Evolutionary conservation across 2,113 vertebrate species (phyloP).

Genomic region (Acinonyx jubatus): DNA sequence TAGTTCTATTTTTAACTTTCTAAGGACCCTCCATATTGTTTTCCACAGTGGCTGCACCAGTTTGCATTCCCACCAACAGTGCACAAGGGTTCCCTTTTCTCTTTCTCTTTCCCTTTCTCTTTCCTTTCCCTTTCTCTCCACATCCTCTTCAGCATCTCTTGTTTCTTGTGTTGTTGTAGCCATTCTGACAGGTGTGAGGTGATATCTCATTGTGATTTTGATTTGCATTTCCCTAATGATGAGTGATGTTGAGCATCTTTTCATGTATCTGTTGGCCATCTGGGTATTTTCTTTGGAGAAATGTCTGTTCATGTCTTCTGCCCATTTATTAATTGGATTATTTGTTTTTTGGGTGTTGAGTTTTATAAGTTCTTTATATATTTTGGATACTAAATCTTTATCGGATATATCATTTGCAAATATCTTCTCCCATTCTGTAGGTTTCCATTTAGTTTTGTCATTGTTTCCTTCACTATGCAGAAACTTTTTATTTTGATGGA

Average conservation of each 20-base stretch:
- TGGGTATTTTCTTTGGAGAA: background rate
- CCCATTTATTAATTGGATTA: background rate
- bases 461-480: background rate
- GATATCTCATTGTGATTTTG: background rate
- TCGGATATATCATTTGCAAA: background rate
- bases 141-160: background rate
- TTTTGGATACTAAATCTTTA: background rate
- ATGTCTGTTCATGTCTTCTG: background rate
- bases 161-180: background rate
- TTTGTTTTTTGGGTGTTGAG: background rate
- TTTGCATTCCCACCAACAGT: background rate
- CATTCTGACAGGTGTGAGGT: background rate
- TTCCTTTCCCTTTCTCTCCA: background rate
- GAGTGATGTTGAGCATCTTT: background rate
- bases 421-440: background rate
- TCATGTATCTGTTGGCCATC: background rate
- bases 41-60: background rate
- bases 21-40: background rate
- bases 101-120: no score
- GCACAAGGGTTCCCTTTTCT: no score
- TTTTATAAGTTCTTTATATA: background rate
- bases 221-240: background rate
- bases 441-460: background rate
- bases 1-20: background rate
- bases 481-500: background rate